Conservation (phyloP, 92 coral and sea anemone species). For the Montipora capitata region DNA sequence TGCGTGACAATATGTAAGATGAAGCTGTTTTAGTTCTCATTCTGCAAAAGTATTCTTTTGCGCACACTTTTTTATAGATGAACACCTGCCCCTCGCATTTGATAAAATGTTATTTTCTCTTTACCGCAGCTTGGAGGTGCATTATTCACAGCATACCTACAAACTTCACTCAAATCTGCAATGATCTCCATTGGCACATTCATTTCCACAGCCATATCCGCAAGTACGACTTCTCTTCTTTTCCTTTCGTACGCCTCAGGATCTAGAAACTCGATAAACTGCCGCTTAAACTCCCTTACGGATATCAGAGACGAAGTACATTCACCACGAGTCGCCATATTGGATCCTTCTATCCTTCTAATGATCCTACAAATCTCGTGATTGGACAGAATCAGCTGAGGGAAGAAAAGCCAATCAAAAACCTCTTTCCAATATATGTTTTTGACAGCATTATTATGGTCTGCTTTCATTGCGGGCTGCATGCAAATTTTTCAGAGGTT, state of each 20-base stretch:
- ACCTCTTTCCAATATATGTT: slow-evolving; percentile 23
- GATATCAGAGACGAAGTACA: slow-evolving; percentile 74
- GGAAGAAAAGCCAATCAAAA: slow-evolving; percentile 67
- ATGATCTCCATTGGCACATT: slow-evolving; percentile 84
- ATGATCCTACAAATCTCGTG: slow-evolving; percentile 27
- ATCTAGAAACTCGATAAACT: slow-evolving; percentile 65
- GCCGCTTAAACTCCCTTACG: slow-evolving; percentile 83
- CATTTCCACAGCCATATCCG: slow-evolving; percentile 81
- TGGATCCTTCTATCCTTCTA: neutral
- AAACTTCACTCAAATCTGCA: slow-evolving; percentile 89
- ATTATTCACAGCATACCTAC: slow-evolving; percentile 70
- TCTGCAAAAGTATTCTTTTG: no score
- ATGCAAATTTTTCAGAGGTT: no score
- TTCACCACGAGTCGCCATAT: slow-evolving; percentile 87
- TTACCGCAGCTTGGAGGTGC: neutral
- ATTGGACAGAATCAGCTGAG: slow-evolving; percentile 60
- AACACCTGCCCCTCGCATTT: neutral
- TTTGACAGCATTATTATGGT: slow-evolving; percentile 23
- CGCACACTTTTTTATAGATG: no score
- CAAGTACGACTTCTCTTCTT: slow-evolving; percentile 32
- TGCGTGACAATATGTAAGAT: no score
- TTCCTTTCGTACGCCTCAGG: slow-evolving; percentile 76
- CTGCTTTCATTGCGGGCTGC: slow-evolving; percentile 6
- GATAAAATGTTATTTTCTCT: neutral
- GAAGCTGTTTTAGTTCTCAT: no score